These are phyloP conservation scores for Ceramica pisi DNA, from an alignment of 2,888 invertebrate species.

Conservation along the genomic window DNA sequence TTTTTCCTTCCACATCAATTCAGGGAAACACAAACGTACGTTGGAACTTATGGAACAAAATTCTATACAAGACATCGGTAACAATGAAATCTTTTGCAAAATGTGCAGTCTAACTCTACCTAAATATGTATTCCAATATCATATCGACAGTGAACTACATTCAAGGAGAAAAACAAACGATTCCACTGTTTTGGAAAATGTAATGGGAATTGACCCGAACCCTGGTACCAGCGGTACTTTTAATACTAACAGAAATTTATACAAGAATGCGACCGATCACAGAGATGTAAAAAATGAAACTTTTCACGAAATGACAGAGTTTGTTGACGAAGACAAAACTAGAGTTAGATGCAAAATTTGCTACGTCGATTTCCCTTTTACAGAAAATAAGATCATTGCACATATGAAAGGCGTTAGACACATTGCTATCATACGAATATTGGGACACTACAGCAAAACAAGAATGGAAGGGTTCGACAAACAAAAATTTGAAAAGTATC, in stretches of 20 bases:
- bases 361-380: neutral
- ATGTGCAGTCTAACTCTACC: neutral
- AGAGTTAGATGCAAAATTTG: slow-evolving; percentile 35
- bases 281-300: neutral
- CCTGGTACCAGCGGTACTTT: no score
- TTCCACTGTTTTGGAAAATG: no score
- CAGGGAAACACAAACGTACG: slow-evolving; percentile 10
- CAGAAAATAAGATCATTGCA: neutral
- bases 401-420: slow-evolving; percentile 19
- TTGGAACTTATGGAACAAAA: neutral
- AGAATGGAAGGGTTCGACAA: no score
- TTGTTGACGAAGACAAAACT: neutral
- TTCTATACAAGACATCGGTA: neutral
- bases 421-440: no score
- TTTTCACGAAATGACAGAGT: neutral
- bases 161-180: neutral
- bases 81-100: neutral
- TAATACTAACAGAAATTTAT: no score
- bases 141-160: slow-evolving; percentile 21
- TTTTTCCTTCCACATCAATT: neutral
- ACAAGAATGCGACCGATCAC: fast-evolving
- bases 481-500: no score
- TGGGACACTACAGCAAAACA: no score
- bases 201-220: no score
- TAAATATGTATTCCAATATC: neutral